These are phyloP conservation scores for Oligia fasciuncula DNA, from an alignment of 2,888 invertebrate genomes.

Conservation along the genomic window DNA sequence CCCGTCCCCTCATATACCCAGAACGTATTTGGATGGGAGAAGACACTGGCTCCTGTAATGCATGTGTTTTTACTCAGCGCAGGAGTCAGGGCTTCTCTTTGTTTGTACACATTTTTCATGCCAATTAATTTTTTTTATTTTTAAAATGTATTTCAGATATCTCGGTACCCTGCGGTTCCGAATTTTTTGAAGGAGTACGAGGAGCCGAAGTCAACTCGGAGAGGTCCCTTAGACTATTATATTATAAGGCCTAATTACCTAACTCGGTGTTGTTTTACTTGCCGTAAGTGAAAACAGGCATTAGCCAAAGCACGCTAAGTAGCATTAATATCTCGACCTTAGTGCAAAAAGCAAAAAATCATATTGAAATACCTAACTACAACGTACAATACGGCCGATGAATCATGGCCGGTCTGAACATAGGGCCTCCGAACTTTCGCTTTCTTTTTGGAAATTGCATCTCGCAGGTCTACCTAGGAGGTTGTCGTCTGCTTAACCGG, in stretches of 20 bases:
- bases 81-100: background rate
- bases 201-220: background rate
- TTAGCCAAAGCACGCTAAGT: background rate
- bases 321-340: background rate
- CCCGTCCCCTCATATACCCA: background rate
- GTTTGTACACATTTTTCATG: background rate
- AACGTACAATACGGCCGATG: background rate
- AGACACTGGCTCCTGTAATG: background rate
- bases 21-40: background rate
- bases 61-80: background rate
- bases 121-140: no score
- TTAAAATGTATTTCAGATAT: background rate
- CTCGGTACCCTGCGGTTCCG: background rate
- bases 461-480: no score
- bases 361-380: conserved; percentile 8
- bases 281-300: background rate
- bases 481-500: no score
- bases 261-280: background rate
- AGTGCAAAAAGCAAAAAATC: background rate
- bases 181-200: background rate
- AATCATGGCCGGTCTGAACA: background rate
- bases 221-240: background rate
- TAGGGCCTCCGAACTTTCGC: background rate
- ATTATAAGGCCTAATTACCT: background rate
- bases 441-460: no score